Conservation (phyloP, 2,888 invertebrate genomes). For the Macaria notata region DNA sequence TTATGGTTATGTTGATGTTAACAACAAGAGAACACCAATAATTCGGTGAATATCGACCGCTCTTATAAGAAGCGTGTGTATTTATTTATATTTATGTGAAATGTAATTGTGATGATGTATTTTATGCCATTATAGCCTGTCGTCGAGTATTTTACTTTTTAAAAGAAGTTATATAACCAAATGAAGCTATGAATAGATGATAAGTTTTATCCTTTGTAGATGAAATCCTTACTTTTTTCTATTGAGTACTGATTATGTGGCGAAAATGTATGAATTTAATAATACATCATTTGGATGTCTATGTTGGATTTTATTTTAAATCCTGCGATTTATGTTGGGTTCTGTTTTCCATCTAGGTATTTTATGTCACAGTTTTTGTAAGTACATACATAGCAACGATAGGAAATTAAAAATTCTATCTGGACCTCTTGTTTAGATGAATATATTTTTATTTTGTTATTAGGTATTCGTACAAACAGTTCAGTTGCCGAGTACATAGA, state of each 20-base stretch:
- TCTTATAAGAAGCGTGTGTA: constrained; percentile 35
- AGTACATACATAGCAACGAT: too few relatives aligned
- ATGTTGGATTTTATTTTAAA: constrained; percentile 38
- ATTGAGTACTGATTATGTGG: constrained; percentile 68
- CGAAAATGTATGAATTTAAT: constrained; percentile 76
- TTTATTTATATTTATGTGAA: constrained; percentile 61
- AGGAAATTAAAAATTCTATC: too few relatives aligned
- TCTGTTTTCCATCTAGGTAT: too few relatives aligned
- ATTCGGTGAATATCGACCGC: constrained; percentile 23
- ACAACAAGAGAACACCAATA: constrained; percentile 16
- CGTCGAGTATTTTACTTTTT: constrained; percentile 63
- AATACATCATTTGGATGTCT: constrained; percentile 78
- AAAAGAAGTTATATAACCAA: constrained; percentile 76
- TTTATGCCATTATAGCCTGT: constrained; percentile 78
- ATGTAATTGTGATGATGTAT: constrained; percentile 74
- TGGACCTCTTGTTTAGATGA: too few relatives aligned
- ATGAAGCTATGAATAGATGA: constrained; percentile 69
- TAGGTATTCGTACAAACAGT: too few relatives aligned
- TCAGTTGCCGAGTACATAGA: too few relatives aligned
- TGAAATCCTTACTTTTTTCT: constrained; percentile 66
- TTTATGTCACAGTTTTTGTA: too few relatives aligned
- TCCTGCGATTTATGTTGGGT: too few relatives aligned
- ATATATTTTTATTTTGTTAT: too few relatives aligned
- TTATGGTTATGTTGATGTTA: not conserved
- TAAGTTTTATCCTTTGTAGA: constrained; percentile 78